Base-by-base conservation (phyloP, 2,113 vertebrate genomes). In the Peromyscus maniculatus region DNA sequence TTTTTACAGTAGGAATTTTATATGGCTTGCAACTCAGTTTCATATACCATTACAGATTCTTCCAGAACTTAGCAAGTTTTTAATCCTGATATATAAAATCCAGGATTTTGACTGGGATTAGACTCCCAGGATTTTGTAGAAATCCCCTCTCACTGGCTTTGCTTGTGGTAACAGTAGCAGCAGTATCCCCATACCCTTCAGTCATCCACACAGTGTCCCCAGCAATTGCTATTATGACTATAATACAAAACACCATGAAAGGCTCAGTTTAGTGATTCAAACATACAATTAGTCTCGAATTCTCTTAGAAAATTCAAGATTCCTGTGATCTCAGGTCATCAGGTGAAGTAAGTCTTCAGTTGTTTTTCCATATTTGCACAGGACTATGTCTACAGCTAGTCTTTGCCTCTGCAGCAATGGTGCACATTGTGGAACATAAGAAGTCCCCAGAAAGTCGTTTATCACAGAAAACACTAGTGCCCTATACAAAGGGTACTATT, bases 291-390 rank as follows among this genome's bases (percentile, higher is more conserved):
- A n/a, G 17, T n/a, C n/a, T 19, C 4, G 28, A 83, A 77, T 57
- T 91, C 36, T 83, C 46, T 95, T 89, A 2, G 72, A 92, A 95
- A 77, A n/a, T 55, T 95, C 66, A 96, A 89, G 67, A 93, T 79
- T 71, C 39, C 11, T 33, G 66, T 24, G 69, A 49, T 79, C 87
- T 74, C 55, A 59, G 94, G 17, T 43, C 9, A 55, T 33, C 5
- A 62, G 87, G 10, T 4, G 28, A 72, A 43, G 49, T 57, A 21
- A 62, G 69, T 62, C 75, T 95, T 43, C 49, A 36, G 26, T 6
- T 46, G 4, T 28, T 31, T 93, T 72, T 52, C 12, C 66, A n/a
- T 31, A 24, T 80, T 80, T 69, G 36, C 36, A 92, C 1, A 49
- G 7, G 36, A 36, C 11, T 77, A 55, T 16, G 46, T 77, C 57